These are phyloP conservation scores for Dermolepida albohirtum DNA, from an alignment of 2,888 invertebrate genomes.

Conservation along the genomic window DNA sequence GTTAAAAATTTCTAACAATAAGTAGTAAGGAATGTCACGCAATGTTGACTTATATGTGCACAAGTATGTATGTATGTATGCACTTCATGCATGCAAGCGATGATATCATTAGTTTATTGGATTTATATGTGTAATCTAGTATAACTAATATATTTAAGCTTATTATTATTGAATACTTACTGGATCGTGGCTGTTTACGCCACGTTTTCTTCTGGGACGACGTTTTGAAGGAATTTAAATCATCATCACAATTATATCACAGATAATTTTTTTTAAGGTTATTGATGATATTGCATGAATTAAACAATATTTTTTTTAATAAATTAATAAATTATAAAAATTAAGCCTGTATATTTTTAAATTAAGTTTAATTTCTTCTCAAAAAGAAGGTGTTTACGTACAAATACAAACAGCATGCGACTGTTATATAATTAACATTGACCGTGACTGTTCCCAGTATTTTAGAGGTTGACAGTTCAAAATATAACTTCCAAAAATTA, in stretches of 20 bases:
- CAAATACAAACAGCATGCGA: conserved; percentile 24
- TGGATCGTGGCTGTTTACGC: conserved; percentile 63
- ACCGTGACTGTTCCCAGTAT: not conserved
- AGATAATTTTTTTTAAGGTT: conserved; percentile 24
- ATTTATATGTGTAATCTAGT: too few species aligned
- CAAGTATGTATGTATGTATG: too few species aligned
- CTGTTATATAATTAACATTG: conserved; percentile 23
- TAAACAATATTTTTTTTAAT: not conserved
- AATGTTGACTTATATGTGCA: too few species aligned
- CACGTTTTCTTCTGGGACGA: conserved; percentile 64
- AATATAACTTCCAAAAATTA: not conserved
- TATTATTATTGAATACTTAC: conserved; percentile 49
- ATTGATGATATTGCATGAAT: conserved; percentile 14
- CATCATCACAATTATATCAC: conserved; percentile 54
- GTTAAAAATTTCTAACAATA: too few species aligned
- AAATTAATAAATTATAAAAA: too few species aligned
- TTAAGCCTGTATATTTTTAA: too few species aligned
- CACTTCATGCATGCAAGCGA: too few species aligned
- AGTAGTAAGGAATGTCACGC: too few species aligned
- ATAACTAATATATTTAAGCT: too few species aligned
- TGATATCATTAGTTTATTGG: too few species aligned
- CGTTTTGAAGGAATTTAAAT: conserved; percentile 60
- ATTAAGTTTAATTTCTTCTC: too few species aligned
- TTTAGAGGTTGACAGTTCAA: not conserved
- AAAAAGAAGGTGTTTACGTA: not conserved